A percentile compares a stretch with the other conserved stretches of the same genome.
Evolutionary conservation across 2,888 invertebrate genomes (phyloP).

Genomic region (Chrysina gloriosa): DNA sequence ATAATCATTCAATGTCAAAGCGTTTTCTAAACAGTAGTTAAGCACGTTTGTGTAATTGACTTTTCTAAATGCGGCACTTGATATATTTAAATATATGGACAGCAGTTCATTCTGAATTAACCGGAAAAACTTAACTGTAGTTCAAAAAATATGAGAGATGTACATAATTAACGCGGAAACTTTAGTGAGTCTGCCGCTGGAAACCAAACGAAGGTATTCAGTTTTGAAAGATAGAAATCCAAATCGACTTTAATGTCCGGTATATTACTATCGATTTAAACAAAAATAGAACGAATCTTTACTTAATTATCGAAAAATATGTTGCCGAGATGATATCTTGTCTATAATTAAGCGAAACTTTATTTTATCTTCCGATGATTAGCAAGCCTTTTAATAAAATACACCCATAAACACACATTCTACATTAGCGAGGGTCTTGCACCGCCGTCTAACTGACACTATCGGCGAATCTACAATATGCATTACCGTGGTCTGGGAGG

Average conservation of each 20-base stretch:
- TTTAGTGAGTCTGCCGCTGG: too few species aligned
- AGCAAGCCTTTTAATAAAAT: conserved; percentile 54
- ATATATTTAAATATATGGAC: background rate
- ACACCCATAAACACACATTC: conserved; percentile 56
- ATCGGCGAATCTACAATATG: conserved; percentile 54
- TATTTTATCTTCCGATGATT: conserved; percentile 53
- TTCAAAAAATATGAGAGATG: too few species aligned
- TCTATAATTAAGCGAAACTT: conserved; percentile 53
- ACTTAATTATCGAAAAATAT: conserved; percentile 34
- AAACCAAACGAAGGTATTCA: too few species aligned
- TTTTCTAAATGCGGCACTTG: background rate
- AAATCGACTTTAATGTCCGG: background rate
- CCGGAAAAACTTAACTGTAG: too few species aligned
- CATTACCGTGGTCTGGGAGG: conserved; percentile 58
- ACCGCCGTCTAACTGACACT: conserved; percentile 53
- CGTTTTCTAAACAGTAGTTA: background rate
- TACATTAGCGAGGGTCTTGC: conserved; percentile 52
- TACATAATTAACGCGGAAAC: too few species aligned
- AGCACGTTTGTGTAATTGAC: background rate
- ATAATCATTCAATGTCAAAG: too few species aligned
- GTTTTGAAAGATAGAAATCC: background rate
- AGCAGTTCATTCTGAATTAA: too few species aligned
- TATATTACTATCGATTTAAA: background rate
- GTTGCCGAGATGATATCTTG: conserved; percentile 45
- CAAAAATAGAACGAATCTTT: background rate